Evolutionary conservation across 2,113 vertebrate genomes (phyloP), one percentile per base, ranked within the genome.

Genomic region (Prinia subflava): DNA sequence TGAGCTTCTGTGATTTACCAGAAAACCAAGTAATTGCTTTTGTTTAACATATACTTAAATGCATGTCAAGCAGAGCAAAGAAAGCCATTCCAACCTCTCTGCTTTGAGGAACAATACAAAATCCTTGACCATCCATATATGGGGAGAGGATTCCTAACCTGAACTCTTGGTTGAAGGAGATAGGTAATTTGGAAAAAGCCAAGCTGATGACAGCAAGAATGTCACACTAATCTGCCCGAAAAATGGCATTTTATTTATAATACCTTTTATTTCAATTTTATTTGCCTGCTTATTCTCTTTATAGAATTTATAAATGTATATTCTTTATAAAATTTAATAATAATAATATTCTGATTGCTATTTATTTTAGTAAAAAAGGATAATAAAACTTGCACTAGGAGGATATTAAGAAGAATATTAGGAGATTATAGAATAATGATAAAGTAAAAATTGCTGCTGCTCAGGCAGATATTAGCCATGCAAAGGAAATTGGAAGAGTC

Each of bases 391-490:
- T 92, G 75, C 71, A 37, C n/a, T 22, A 79, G 57, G 13, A 47
- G n/a, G 41, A 92, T 95, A 93, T 93, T 88, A 93, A 79, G 92
- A 85, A 93, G 67, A 74, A 78, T 94, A 93, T 93, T 64, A 53
- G 19, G 46, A 92, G 83, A 92, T 90, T 62, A 68, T 25, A 35
- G 64, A 77, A 53, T 64, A 89, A 90, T 1, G 59, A 95, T 94
- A 95, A 94, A 90, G 37, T n/a, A 86, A 77, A 88, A 86, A 52
- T 25, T 86, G 41, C 17, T 83, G 57, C 67, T 76, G 37, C 71
- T 83, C 12, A 65, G 55, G 37, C 67, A 93, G 76, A 79, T 86
- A 68, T 59, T 82, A 35, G 46, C 31, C 35, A 44, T 39, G 47
- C n/a, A 92, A 80, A 80, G 86, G 76, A 95, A 95, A 95, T 92